phyloP scores from a whole-genome alignment of 2,888 invertebrate species.

The Ichneumoninae sp. region DNA sequence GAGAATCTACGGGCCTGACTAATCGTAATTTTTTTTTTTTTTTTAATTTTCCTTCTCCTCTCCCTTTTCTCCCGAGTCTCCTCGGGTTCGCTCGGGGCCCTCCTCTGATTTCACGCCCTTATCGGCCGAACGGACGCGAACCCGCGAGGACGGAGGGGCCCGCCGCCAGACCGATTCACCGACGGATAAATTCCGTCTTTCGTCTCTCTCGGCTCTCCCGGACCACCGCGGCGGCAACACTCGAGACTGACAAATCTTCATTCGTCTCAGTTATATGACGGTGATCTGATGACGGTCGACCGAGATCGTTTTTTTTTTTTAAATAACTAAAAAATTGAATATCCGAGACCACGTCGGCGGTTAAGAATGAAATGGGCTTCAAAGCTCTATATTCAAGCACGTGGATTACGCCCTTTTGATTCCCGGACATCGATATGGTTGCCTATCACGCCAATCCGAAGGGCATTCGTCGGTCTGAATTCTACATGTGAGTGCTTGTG shows the following conservation, averaged over 20 bases:
- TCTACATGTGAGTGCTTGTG: too few species aligned
- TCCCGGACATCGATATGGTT: not conserved
- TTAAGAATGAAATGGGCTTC: not conserved
- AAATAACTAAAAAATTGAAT: constrained; percentile 37
- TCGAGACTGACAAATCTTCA: constrained; percentile 24
- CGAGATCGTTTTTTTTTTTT: not conserved
- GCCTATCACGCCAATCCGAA: not conserved
- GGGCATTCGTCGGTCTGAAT: too few species aligned
- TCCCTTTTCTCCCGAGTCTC: not conserved
- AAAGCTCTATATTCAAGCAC: not conserved
- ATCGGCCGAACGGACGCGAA: constrained; percentile 9
- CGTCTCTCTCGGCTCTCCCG: not conserved
- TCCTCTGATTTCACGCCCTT: constrained; percentile 29
- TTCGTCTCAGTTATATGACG: not conserved
- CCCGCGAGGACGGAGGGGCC: not conserved
- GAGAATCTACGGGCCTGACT: constrained; percentile 39
- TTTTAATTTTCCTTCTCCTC: not conserved
- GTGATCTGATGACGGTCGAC: not conserved
- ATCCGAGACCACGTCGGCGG: constrained; percentile 21
- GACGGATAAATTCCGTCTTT: constrained; percentile 47
- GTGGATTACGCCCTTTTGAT: not conserved
- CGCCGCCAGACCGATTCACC: not conserved
- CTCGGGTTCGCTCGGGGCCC: not conserved
- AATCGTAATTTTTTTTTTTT: constrained; percentile 40
- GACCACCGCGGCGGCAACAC: not conserved